Percentiles rank a stretch among this genome's conserved stretches.
These are phyloP conservation scores for Herpailurus yagouaroundi DNA, from an alignment of 2,113 vertebrate species.

Conservation along the genomic window DNA sequence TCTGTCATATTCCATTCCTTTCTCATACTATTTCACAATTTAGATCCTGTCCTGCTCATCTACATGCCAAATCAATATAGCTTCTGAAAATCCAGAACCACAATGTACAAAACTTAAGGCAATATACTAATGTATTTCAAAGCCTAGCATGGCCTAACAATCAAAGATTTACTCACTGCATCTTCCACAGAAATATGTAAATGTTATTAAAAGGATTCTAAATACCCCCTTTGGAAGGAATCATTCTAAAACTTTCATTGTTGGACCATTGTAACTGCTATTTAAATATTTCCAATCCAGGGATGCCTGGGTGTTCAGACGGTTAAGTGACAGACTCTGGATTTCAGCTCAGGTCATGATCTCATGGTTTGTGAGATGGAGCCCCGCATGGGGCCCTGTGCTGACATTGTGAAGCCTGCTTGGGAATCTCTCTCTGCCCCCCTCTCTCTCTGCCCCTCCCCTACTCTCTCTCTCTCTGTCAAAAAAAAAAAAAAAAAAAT, in stretches of 20 bases:
- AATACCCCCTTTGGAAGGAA: not conserved
- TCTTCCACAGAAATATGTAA: conserved; percentile 1
- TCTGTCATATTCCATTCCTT: conserved; percentile 44
- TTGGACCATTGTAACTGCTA: not conserved
- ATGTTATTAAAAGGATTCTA: conserved; percentile 25
- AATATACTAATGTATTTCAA: conserved; percentile 29
- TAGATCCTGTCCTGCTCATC: not conserved
- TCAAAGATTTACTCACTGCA: not conserved
- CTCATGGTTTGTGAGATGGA: too few relatives aligned
- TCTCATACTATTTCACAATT: not conserved
- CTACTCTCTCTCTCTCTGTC: too few relatives aligned
- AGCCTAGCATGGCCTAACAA: not conserved
- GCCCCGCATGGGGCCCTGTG: too few relatives aligned
- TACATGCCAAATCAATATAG: not conserved
- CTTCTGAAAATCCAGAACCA: not conserved
- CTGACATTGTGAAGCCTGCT: too few relatives aligned
- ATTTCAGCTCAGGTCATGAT: too few relatives aligned
- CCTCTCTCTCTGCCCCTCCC: too few relatives aligned
- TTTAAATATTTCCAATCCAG: not conserved
- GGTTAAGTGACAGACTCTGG: too few relatives aligned
- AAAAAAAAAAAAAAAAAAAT: not conserved
- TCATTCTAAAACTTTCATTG: not conserved
- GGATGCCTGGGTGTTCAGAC: too few relatives aligned
- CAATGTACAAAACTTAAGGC: not conserved
- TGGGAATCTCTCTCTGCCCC: too few relatives aligned